phyloP scores from a whole-genome alignment of 2,113 vertebrate species.

The Sula dactylatra region DNA sequence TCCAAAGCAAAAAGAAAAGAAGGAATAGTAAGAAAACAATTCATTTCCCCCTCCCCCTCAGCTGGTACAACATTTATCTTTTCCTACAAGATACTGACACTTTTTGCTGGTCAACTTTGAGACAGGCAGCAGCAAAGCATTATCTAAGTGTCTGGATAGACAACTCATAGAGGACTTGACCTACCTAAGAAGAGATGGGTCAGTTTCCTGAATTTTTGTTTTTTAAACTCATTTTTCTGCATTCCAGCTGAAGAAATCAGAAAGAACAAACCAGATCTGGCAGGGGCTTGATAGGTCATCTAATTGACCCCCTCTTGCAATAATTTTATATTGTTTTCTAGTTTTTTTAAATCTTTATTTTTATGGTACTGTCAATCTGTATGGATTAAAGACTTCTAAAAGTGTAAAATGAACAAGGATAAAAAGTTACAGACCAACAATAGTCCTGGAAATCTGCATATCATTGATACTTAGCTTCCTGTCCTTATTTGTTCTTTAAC shows the following conservation, averaged over 20 bases:
- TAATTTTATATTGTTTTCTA: neutral
- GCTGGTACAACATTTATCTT: neutral
- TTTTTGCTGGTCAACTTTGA: neutral
- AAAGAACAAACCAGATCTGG: neutral
- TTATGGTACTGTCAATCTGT: neutral
- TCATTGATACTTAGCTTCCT: neutral
- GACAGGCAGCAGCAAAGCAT: neutral
- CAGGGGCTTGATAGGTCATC: neutral
- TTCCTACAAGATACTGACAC: neutral
- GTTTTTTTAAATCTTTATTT: neutral
- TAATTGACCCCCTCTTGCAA: neutral
- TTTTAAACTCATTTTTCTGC: neutral
- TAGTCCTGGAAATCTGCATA: neutral
- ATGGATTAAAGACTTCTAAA: neutral
- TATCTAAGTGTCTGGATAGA: neutral
- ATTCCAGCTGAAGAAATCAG: neutral
- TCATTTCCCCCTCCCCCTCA: neutral
- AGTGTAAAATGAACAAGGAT: neutral
- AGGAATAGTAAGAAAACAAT: neutral
- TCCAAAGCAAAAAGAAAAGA: neutral
- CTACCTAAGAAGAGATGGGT: neutral
- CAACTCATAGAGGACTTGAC: neutral
- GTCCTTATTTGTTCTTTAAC: neutral
- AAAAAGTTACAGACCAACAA: neutral
- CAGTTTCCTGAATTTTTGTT: neutral